Evolutionary conservation across 2,113 vertebrate genomes (phyloP).

Genomic region (Apodemus sylvaticus): DNA sequence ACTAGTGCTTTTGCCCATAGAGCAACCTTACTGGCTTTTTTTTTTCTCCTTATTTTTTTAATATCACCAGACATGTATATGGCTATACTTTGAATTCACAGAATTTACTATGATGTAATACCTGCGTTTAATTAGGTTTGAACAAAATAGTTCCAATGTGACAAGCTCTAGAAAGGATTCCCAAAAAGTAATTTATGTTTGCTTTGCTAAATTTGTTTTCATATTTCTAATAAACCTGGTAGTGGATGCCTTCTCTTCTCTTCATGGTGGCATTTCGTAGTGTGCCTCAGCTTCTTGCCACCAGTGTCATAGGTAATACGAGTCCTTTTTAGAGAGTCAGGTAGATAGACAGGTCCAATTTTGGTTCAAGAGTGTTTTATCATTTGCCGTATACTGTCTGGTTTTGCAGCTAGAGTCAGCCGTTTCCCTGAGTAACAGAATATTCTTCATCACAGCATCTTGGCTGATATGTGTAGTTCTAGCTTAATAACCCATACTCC

Average conservation of each 20-base stretch:
- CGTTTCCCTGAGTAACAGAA: neutral
- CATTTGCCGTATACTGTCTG: constrained; percentile 47
- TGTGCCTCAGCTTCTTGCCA: constrained; percentile 12
- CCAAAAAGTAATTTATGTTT: neutral
- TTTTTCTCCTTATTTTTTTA: neutral
- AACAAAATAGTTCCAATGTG: neutral
- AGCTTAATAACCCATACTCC: neutral
- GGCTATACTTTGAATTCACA: neutral
- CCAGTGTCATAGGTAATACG: neutral
- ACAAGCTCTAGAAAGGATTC: neutral
- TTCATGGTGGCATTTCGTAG: neutral
- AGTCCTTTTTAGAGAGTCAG: constrained; percentile 32
- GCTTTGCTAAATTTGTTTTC: neutral
- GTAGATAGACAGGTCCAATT: constrained; percentile 53
- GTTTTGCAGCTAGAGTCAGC: constrained; percentile 48
- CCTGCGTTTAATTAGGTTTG: neutral
- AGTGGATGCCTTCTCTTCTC: neutral
- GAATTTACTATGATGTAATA: neutral
- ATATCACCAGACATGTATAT: neutral
- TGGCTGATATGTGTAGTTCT: neutral
- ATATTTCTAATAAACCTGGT: neutral
- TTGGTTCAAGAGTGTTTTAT: constrained; percentile 62
- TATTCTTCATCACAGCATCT: constrained; percentile 39
- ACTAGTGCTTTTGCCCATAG: neutral
- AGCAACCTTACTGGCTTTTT: neutral